Evolutionary conservation across 2,113 vertebrate species (phyloP).

Genomic region (Gobio gobio): DNA sequence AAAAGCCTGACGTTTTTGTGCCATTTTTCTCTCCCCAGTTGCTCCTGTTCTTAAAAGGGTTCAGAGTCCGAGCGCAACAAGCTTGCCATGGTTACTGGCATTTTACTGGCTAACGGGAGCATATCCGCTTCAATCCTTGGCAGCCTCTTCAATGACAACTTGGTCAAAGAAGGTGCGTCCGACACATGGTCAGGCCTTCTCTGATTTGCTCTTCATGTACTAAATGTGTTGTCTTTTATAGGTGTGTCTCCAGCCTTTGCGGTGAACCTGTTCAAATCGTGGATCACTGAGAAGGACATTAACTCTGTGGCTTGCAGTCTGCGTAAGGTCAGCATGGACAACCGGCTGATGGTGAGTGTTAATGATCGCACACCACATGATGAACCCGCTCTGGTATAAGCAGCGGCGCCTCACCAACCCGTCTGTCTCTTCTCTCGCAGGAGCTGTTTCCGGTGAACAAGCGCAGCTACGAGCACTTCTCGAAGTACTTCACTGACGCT

Average conservation of each 20-base stretch:
- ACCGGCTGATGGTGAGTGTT: slow-evolving; percentile 89
- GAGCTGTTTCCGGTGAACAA: slow-evolving; percentile 99
- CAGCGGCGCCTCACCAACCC: background rate
- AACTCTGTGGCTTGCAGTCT: slow-evolving; percentile 93
- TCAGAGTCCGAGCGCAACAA: slow-evolving; percentile 99
- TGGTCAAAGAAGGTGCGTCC: slow-evolving; percentile 92
- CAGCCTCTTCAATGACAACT: slow-evolving; percentile 97
- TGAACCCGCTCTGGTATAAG: background rate
- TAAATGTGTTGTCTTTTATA: slow-evolving; percentile 54
- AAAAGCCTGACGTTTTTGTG: background rate
- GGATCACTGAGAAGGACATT: slow-evolving; percentile 98
- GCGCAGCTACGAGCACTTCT: slow-evolving; percentile 95
- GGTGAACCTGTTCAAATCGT: slow-evolving; percentile 97
- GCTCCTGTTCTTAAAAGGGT: slow-evolving; percentile 97
- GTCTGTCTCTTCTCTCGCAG: background rate
- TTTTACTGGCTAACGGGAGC: slow-evolving; percentile 94
- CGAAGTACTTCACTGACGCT: slow-evolving; percentile 96
- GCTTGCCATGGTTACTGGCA: slow-evolving; percentile 95
- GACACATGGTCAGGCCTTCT: background rate
- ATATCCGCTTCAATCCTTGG: slow-evolving; percentile 94
- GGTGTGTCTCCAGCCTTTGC: slow-evolving; percentile 98
- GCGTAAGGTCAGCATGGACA: slow-evolving; percentile 98
- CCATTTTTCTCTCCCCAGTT: slow-evolving; percentile 71
- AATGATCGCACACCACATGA: background rate
- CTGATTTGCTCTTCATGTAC: background rate